These are phyloP conservation scores for Ornithoptera alexandrae DNA, from an alignment of 2,888 invertebrate species.

Conservation along the genomic window DNA sequence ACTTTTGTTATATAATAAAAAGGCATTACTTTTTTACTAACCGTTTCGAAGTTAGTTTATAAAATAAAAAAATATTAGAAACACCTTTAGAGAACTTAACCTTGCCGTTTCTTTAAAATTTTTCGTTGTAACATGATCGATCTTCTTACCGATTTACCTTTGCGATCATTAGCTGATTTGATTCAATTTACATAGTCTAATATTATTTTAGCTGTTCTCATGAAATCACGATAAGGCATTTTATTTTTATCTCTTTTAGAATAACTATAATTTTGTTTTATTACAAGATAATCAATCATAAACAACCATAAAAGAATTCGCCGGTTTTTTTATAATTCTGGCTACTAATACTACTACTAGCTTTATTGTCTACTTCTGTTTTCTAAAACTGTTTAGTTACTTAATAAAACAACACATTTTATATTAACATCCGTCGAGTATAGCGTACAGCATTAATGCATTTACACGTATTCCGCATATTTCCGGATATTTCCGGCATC, in stretches of 20 bases:
- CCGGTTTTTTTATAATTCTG: too few relatives aligned
- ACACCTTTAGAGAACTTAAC: background rate
- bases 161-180: too few relatives aligned
- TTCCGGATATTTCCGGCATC: slow-evolving; percentile 16
- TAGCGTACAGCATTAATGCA: slow-evolving; percentile 21
- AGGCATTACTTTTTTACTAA: background rate
- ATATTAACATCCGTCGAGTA: slow-evolving; percentile 7
- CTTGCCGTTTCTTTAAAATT: background rate
- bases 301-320: too few relatives aligned
- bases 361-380: background rate
- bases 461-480: slow-evolving; percentile 19
- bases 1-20: too few relatives aligned
- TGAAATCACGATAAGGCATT: too few relatives aligned
- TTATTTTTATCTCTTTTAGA: background rate
- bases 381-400: background rate
- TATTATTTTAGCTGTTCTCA: too few relatives aligned
- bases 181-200: too few relatives aligned
- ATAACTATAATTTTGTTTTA: background rate
- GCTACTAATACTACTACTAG: background rate
- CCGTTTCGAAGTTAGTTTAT: background rate
- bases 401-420: slow-evolving; percentile 4
- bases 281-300: too few relatives aligned
- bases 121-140: background rate
- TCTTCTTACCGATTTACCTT: background rate
- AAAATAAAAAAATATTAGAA: background rate